Evolutionary conservation across 2,113 vertebrate species (phyloP), one percentile per base, ranked within the genome.

Genomic region (Macrotus californicus): DNA sequence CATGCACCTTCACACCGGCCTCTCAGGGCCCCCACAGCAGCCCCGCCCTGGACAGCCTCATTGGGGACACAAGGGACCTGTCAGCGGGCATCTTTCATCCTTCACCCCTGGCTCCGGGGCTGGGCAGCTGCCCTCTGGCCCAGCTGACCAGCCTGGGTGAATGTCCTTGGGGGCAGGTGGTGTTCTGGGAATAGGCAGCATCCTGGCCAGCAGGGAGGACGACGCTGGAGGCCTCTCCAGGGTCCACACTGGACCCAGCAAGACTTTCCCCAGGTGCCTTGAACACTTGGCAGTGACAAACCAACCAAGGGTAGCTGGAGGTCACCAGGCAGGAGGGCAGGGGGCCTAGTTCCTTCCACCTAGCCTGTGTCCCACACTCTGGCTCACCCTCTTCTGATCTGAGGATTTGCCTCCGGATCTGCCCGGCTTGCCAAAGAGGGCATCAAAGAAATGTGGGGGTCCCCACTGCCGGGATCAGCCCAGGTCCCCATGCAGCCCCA

Each of bases 61-160:
- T 69, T 10, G 3, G 61, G 61, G 67, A 80, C 67, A n/a, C 0
- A 0, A 0, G 21, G 77, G 46, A 31, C 70, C 34, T 54, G 31
- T 14, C 50, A 29, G 79, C 34, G 36, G 56, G 56, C 50, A 59
- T 21, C 26, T 26, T 34, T 41, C 54, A 3, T 61, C 75, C 59
- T 7, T 13, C 26, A 26, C 31, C 54, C 80, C 54, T 43, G 66
- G 70, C 56, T 43, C 69, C 31, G 10, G 24, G 41, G 41, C 86
- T 52, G 56, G 70, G 16, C 48, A 36, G 36, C 83, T 73, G 84
- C 41, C 80, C 66, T 85, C 34, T 79, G 50, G 75, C 64, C n/a
- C 48, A 43, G 21, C 52, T 54, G 70, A n/a, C 86, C 7, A 0
- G 16, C 64, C 46, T 18, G 83, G 89, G 96, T 94, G 94, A 96